Base-by-base conservation (phyloP, 2,888 invertebrate genomes). In the Campoletis raptor region DNA sequence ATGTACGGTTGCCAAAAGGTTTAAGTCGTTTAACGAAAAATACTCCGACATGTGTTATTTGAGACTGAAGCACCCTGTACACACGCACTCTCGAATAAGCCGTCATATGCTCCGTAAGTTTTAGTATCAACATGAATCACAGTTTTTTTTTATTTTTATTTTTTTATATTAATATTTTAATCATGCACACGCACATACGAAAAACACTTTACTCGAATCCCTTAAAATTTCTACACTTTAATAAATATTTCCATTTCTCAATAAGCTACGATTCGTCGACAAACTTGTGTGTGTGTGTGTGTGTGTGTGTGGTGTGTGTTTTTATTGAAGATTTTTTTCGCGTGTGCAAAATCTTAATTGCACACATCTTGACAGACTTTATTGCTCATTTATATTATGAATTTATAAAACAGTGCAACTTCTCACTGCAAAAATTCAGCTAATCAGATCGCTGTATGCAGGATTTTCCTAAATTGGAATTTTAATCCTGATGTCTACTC, bases 21-120 rank as follows among this genome's bases (percentile, higher is more conserved):
- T 86, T 45, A 72, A 83, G 36, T 86, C 81, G 77, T 73, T 76
- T 81, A 85, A 88, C 87, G 82, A 89, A 89, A 88, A 89, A 91
- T 90, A 90, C 89, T 92, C 91, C 89, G 88, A 89, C 88, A 90
- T 90, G 90, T 90, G 90, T 91, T 92, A 91, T 90, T 92, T 93
- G 92, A 93, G 93, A 93, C 94, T 94, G 93, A 93, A 91, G 91
- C 90, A 92, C 90, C 90, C 90, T 92, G 90, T 90, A 90, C 90
- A 90, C 85, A 72, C 84, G 81, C 84, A 87, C 86, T 70, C 81
- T 81, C 85, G 69, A 70, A 85, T 76, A 82, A 69, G 67, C 69
- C 67, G 77, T 86, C 74, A 45, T 79, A 40, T 61, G 76, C 37
- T 80, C 77, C 79, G 64, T 81, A 87, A 81, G 81, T 85, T 74